Conservation (phyloP, 1,140 invertebrate species). For the Lepidurus packardi region DNA sequence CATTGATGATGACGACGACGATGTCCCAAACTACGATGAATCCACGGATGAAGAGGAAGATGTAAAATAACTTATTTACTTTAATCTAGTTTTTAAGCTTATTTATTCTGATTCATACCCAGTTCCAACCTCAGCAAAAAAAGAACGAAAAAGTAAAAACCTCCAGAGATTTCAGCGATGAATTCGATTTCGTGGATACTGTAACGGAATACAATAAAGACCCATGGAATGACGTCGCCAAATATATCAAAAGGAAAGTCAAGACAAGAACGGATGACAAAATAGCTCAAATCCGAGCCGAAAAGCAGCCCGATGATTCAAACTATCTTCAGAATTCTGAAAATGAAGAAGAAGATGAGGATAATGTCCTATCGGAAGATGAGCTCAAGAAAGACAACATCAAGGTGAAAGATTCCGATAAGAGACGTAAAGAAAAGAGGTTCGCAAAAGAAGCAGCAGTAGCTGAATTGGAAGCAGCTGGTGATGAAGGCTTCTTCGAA, state of each 20-base stretch:
- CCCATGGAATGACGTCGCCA: conserved; percentile 76
- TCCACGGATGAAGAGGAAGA: conserved; percentile 75
- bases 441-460: conserved; percentile 50
- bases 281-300: conserved; percentile 59
- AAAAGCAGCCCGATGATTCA: conserved; percentile 44
- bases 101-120: background rate
- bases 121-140: conserved; percentile 64
- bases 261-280: conserved; percentile 78
- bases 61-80: conserved; percentile 49
- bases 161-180: conserved; percentile 63
- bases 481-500: conserved; percentile 53
- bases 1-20: conserved; percentile 65
- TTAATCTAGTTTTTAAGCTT: conserved; percentile 12
- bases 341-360: conserved; percentile 33
- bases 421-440: conserved; percentile 43
- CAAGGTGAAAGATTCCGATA: conserved; percentile 48
- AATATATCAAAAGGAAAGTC: conserved; percentile 73
- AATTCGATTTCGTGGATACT: conserved; percentile 66
- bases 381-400: conserved; percentile 40
- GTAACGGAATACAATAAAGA: conserved; percentile 70
- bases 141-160: conserved; percentile 60
- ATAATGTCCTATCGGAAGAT: conserved; percentile 38
- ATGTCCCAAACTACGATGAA: conserved; percentile 69
- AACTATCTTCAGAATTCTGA: conserved; percentile 11
- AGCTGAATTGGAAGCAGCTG: conserved; percentile 50